Evolutionary conservation across 2,888 invertebrate species (phyloP), one percentile per base, ranked within the genome.

Genomic region (Sicus ferrugineus): DNA sequence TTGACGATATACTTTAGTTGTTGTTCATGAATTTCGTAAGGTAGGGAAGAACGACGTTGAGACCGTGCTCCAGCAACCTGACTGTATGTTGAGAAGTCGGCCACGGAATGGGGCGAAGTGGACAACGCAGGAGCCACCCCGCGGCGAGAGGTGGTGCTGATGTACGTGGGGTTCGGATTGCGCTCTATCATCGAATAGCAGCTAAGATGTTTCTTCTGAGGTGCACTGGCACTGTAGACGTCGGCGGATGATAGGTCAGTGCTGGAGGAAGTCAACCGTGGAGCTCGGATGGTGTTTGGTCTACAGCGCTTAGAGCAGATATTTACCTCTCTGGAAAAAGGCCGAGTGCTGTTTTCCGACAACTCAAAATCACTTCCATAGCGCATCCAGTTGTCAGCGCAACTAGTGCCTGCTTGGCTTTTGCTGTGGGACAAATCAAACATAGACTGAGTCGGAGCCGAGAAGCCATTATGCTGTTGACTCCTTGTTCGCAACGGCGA

Each of bases 1-100:
- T 88, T 88, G 38, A 88, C 83, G 38, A 92, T 90, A 75, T 90
- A 89, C 78, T 90, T 88, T 84, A 91, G 88, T 88, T 79, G 84
- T 64, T 81, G 79, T n/a, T 83, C 82, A 62, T 82, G 83, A 31
- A 91, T 81, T 77, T 91, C 90, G 77, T 89, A 88, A 0, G 91
- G 91, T 62, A 91, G 81, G 19, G 91, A 91, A 7, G 88, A 87
- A 64, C 88, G 80, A 9, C 82, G 71, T 62, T 77, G 75, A 66
- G n/a, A n/a, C n/a, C n/a, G n/a, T n/a, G n/a, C n/a, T 42, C n/a
- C 3, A 9, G 34, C 14, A 9, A 72, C 69, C n/a, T 62, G n/a
- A 26, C 34, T 42, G 38, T 23, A 14, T 23, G 21, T n/a, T 46
- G 23, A n/a, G n/a, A n/a, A n/a, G n/a, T n/a, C n/a, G n/a, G n/a